phyloP scores from a whole-genome alignment of 2,113 vertebrate species.

The Podarcis raffonei region DNA sequence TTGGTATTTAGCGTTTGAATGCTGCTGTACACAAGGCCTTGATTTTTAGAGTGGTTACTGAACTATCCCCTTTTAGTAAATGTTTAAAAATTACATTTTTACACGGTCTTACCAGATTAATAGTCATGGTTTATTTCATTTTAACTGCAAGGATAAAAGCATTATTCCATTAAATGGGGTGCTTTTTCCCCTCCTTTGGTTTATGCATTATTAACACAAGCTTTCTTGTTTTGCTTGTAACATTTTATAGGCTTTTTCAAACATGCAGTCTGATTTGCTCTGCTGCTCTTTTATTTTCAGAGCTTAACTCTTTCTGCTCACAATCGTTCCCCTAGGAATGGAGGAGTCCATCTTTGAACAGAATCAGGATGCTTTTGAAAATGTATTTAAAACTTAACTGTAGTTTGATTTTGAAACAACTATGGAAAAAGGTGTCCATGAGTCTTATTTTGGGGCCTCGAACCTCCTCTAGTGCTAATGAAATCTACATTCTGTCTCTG shows the following conservation, averaged over 20 bases:
- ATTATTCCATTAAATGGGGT: constrained; percentile 78
- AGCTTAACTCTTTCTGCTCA: constrained; percentile 74
- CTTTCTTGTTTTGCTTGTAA: constrained; percentile 84
- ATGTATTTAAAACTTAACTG: constrained; percentile 1
- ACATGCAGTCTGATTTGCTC: constrained; percentile 78
- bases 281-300: constrained; percentile 70
- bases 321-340: constrained; percentile 29
- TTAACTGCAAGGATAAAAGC: constrained; percentile 80
- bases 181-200: constrained; percentile 61
- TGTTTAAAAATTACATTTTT: constrained; percentile 78
- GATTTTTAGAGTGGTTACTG: constrained; percentile 72
- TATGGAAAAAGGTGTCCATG: background rate
- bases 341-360: constrained; percentile 10
- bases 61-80: constrained; percentile 71
- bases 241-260: constrained; percentile 81
- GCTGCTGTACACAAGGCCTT: constrained; percentile 74
- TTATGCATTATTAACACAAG: constrained; percentile 85
- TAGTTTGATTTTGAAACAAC: constrained; percentile 8
- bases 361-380: constrained; percentile 29
- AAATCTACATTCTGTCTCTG: background rate
- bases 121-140: constrained; percentile 80
- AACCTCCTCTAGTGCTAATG: constrained; percentile 32
- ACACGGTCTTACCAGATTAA: constrained; percentile 76
- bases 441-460: constrained; percentile 15
- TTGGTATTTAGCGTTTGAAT: constrained; percentile 76